Conservation (phyloP, 2,113 vertebrate genomes). For the Tauraco erythrolophus region DNA sequence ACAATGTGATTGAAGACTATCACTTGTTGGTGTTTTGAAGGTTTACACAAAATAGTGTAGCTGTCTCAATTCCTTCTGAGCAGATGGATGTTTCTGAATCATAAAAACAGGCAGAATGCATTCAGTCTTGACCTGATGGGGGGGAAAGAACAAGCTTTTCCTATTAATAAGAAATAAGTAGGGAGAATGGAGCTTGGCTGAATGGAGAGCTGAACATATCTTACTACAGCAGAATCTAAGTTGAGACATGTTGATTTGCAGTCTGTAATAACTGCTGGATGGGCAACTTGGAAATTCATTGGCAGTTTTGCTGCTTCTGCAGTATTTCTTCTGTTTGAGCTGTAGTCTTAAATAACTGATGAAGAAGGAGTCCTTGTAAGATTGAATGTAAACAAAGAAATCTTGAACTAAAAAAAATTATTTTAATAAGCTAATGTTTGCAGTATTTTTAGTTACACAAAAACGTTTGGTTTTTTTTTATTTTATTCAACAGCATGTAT, state of each 20-base stretch:
- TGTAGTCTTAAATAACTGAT: background rate
- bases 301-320: background rate
- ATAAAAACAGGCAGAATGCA: background rate
- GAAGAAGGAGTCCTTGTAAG: background rate
- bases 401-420: background rate
- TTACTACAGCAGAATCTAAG: background rate
- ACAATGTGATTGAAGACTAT: background rate
- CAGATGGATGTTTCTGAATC: background rate
- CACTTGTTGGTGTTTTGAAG: background rate
- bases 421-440: background rate
- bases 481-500: background rate
- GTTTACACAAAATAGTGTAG: background rate
- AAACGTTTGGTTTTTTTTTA: background rate
- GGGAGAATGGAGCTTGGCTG: background rate
- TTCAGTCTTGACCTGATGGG: background rate
- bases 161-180: background rate
- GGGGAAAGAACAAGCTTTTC: background rate
- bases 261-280: background rate
- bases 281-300: background rate
- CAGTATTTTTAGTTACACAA: background rate
- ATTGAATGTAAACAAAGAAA: background rate
- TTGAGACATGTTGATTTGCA: background rate
- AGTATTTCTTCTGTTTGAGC: background rate
- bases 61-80: background rate
- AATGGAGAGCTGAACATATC: background rate